Evolutionary conservation across 1,140 invertebrate genomes (phyloP), one percentile per base, ranked within the genome.

Genomic region (Nilaparvata lugens): DNA sequence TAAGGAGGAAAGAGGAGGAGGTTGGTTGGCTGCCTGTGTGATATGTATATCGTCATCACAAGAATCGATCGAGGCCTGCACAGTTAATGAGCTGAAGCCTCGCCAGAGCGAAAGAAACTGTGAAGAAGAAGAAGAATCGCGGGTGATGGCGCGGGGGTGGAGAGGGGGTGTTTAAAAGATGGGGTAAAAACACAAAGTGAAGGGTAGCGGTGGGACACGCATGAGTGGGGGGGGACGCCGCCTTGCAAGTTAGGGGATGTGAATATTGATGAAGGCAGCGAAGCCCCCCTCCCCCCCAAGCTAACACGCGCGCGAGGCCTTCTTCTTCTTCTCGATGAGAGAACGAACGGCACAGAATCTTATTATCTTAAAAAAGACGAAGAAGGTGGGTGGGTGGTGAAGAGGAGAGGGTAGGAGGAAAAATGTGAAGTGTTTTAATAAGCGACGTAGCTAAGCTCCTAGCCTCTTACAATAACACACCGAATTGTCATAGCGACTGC

Each of bases 351-450:
- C 31, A 35, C 31, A 63, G 62, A 63, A 63, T 63, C 62, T 63
- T 63, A 63, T 63, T 63, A 63, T 63, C 62, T 63, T 60, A 63
- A 63, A 62, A 63, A 63, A 60, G 58, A 60, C 58, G 58, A 58
- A 58, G 56, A 35, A 35, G 31, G 31, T 35, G 31, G 31, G 31
- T 35, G 7, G 28, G 9, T 28, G 28, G 28, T 9, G 28, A 9
- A 9, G 28, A 4, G 28, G 28, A 9, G 3, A 28, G 28, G 28
- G 59, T 52, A 42, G 62, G 57, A 58, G 58, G 61, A 63, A 63
- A 63, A 63, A 63, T 63, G 62, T 63, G 62, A 63, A 63, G 62
- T 63, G 62, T 63, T 63, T 63, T 63, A 63, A 63, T 63, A 63
- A 63, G 57, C 54, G 57, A 52, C 58, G 52, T 48, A 63, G 51